phyloP scores from a whole-genome alignment of 2,797 vertebrate genomes.

The Artibeus jamaicensis region DNA sequence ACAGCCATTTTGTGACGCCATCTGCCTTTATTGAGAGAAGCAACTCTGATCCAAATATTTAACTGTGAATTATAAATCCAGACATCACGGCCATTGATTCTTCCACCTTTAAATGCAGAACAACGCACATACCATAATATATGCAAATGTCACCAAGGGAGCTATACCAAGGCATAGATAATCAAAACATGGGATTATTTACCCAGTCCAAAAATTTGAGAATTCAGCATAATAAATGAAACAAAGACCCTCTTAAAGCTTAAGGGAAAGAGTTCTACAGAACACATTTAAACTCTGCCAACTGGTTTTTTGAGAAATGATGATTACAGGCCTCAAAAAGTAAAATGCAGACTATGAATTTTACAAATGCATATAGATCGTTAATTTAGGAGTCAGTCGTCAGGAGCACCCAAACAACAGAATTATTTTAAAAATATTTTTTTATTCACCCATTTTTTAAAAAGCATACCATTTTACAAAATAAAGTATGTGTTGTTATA shows the following conservation, averaged over 20 bases:
- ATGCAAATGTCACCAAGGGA: not conserved
- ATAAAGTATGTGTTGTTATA: not conserved
- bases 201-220: not conserved
- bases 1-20: slow-evolving; percentile 99
- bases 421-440: not conserved
- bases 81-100: slow-evolving; percentile 97
- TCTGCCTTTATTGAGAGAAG: slow-evolving; percentile 97
- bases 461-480: not conserved
- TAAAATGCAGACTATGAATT: slow-evolving; percentile 22
- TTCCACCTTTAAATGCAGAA: slow-evolving; percentile 89
- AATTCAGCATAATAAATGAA: slow-evolving; percentile 47
- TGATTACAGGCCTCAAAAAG: slow-evolving; percentile 9
- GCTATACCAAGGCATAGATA: not conserved
- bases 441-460: not conserved
- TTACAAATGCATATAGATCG: not conserved
- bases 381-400: not conserved
- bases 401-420: not conserved
- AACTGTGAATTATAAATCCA: slow-evolving; percentile 99
- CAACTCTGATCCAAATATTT: slow-evolving; percentile 99
- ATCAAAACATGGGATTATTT: not conserved
- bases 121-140: slow-evolving; percentile 8
- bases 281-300: slow-evolving; percentile 14
- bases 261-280: slow-evolving; percentile 12
- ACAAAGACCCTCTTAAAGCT: not conserved
- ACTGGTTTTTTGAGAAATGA: not conserved